These are phyloP conservation scores for Notodonta dromedarius DNA, from an alignment of 2,888 invertebrate genomes.

Conservation along the genomic window DNA sequence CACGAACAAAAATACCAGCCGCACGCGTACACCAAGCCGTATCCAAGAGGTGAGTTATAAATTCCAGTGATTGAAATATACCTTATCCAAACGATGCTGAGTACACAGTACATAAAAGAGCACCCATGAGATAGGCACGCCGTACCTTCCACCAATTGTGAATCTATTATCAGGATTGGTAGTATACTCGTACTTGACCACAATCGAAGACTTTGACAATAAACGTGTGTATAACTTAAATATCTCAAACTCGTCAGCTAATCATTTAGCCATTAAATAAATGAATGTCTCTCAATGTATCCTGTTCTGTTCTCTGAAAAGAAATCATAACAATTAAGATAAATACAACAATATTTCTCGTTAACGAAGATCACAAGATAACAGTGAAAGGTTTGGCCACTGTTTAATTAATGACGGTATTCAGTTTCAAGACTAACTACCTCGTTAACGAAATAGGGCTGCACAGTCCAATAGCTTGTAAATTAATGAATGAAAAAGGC, in stretches of 20 bases:
- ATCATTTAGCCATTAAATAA: no score
- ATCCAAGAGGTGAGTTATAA: conserved; percentile 85
- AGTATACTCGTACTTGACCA: no score
- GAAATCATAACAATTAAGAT: conserved; percentile 14
- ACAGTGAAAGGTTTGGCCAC: conserved; percentile 45
- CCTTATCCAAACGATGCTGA: no score
- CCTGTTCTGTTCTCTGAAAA: neutral
- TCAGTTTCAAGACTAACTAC: conserved; percentile 54
- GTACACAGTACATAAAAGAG: no score
- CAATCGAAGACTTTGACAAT: no score
- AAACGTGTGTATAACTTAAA: no score
- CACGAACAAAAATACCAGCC: conserved; percentile 90
- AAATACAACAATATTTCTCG: conserved; percentile 28
- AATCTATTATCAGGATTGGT: no score
- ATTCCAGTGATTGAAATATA: no score
- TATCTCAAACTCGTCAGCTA: no score
- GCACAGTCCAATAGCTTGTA: neutral
- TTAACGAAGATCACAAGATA: conserved; percentile 52
- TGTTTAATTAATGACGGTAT: conserved; percentile 64
- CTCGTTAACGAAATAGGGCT: conserved; percentile 38
- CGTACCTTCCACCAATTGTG: no score
- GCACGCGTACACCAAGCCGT: conserved; percentile 87
- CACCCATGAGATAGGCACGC: no score
- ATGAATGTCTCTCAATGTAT: neutral
- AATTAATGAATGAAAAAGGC: no score